Conservation (phyloP, 2,888 invertebrate species). For the Oegoconia quadripuncta region DNA sequence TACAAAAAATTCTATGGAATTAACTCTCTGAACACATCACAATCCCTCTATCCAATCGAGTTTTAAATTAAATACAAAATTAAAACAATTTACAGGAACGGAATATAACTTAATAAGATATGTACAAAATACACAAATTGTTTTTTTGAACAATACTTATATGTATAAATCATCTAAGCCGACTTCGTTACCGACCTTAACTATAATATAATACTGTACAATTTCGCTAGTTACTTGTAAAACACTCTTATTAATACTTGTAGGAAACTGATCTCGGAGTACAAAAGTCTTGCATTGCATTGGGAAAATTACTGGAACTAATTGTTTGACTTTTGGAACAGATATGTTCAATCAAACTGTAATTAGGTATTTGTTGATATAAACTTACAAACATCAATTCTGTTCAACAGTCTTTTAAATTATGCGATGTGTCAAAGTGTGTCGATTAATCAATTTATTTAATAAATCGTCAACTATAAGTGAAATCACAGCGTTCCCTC, state of each 20-base stretch:
- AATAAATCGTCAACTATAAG: conserved; percentile 25
- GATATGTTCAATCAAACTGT: conserved; percentile 54
- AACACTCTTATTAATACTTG: conserved; percentile 69
- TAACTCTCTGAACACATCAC: conserved; percentile 69
- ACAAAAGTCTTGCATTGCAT: conserved; percentile 58
- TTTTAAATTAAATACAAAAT: conserved; percentile 41
- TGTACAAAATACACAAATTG: conserved; percentile 75
- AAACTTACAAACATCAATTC: conserved; percentile 70
- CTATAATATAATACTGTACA: conserved; percentile 77
- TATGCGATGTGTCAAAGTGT: conserved; percentile 40
- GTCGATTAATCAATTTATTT: conserved; percentile 4
- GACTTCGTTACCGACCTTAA: conserved; percentile 58
- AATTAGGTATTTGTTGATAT: conserved; percentile 27
- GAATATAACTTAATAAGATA: conserved; percentile 70
- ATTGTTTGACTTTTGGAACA: conserved; percentile 34
- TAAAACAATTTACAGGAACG: conserved; percentile 71
- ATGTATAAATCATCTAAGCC: conserved; percentile 59
- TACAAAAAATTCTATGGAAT: conserved; percentile 60
- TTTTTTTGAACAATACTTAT: conserved; percentile 63
- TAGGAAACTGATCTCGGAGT: conserved; percentile 63
- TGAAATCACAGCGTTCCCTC: conserved; percentile 58
- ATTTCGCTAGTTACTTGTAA: conserved; percentile 75
- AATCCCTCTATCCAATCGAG: conserved; percentile 65
- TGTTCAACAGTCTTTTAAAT: conserved; percentile 69
- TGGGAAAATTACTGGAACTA: conserved; percentile 44